Conservation (phyloP, 2,797 vertebrate genomes). For the Gadopsis marmoratus region DNA sequence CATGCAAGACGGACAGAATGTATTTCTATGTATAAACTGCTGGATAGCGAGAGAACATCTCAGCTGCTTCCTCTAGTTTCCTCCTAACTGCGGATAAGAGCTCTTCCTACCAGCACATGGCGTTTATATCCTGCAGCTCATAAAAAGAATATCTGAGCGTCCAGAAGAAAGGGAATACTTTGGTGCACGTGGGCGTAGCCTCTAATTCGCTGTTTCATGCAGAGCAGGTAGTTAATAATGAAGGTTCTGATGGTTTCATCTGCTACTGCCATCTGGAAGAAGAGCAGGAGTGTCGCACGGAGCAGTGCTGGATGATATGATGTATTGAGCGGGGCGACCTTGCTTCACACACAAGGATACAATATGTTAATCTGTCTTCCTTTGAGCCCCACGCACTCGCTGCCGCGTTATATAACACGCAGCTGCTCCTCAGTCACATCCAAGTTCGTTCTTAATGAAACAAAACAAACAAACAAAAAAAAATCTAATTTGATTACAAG, state of each 20-base stretch:
- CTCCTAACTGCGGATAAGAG: constrained; percentile 6
- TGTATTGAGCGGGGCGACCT: constrained; percentile 33
- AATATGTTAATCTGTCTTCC: constrained; percentile 53
- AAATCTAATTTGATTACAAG: not conserved
- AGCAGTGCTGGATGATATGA: constrained; percentile 41
- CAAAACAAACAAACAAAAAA: constrained; percentile 3
- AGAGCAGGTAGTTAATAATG: constrained; percentile 66
- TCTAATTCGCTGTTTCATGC: constrained; percentile 39
- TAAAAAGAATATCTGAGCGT: constrained; percentile 49
- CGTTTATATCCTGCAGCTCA: constrained; percentile 33
- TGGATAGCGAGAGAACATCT: constrained; percentile 12
- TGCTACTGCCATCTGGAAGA: constrained; percentile 66
- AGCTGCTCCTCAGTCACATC: constrained; percentile 36
- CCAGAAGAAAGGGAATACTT: constrained; percentile 48
- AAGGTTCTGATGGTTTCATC: constrained; percentile 55
- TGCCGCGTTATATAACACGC: constrained; percentile 44
- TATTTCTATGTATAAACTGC: not conserved
- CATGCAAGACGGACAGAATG: not conserved
- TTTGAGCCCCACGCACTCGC: constrained; percentile 13
- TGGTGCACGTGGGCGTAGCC: constrained; percentile 43
- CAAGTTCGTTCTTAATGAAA: constrained; percentile 27
- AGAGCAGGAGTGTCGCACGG: constrained; percentile 29
- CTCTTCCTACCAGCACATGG: constrained; percentile 13
- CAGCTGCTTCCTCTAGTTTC: not conserved
- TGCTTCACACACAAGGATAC: constrained; percentile 49